phyloP scores from a whole-genome alignment of 2,888 invertebrate species.

The Cosmopolites sordidus region DNA sequence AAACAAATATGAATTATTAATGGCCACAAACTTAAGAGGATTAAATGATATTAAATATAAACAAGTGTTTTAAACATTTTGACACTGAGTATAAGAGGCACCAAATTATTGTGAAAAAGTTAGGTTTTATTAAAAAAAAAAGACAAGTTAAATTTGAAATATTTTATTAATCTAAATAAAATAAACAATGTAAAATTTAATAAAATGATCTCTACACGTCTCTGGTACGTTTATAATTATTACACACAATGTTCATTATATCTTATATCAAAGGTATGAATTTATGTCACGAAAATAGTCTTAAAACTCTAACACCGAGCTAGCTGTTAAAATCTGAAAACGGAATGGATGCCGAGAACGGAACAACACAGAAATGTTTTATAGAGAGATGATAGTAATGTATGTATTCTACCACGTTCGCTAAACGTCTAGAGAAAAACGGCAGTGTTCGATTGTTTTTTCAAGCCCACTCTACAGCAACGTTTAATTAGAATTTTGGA shows the following conservation, averaged over 20 bases:
- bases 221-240: constrained; percentile 29
- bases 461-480: constrained; percentile 39
- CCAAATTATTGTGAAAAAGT: not conserved
- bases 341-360: not conserved
- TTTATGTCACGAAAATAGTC: constrained; percentile 28
- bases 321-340: constrained; percentile 14
- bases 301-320: constrained; percentile 15
- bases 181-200: constrained; percentile 37
- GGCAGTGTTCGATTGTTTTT: constrained; percentile 44
- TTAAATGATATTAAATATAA: too few relatives aligned
- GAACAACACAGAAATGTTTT: too few relatives aligned
- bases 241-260: constrained; percentile 29
- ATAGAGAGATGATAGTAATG: too few relatives aligned
- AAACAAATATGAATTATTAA: too few relatives aligned
- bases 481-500: constrained; percentile 13
- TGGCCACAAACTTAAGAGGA: too few relatives aligned
- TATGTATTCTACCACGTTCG: not conserved
- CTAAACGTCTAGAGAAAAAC: constrained; percentile 35
- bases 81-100: too few relatives aligned
- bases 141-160: not conserved
- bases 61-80: too few relatives aligned
- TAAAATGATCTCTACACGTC: constrained; percentile 29
- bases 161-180: constrained; percentile 35
- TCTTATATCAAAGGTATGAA: constrained; percentile 34
- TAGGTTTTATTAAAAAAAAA: not conserved